A percentile compares a stretch with the other conserved stretches of the same genome.
phyloP scores from a whole-genome alignment of 2,113 vertebrate genomes.

The Malaclemys terrapin region DNA sequence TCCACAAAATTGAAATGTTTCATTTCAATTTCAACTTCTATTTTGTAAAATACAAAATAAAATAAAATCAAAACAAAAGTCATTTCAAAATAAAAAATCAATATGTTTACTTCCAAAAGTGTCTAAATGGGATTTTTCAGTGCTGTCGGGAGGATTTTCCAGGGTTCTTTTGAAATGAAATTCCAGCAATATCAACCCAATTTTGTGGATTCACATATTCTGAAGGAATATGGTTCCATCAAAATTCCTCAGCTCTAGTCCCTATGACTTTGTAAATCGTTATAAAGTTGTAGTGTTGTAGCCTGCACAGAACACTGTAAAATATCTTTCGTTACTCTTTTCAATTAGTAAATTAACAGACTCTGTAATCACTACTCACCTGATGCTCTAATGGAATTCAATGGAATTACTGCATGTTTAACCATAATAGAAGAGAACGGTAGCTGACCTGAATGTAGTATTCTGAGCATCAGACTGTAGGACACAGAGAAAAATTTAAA shows the following conservation, averaged over 20 bases:
- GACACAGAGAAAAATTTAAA: not conserved
- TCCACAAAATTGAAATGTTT: too few species aligned
- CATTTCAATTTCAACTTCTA: not conserved
- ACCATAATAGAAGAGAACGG: not conserved
- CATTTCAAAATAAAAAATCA: not conserved
- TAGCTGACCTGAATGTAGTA: not conserved
- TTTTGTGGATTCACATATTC: too few species aligned
- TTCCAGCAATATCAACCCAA: not conserved
- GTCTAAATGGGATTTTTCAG: not conserved
- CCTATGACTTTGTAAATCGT: not conserved
- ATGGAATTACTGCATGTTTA: not conserved
- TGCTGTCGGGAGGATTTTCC: not conserved
- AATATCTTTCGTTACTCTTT: not conserved
- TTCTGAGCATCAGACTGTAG: not conserved
- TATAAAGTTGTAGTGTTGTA: not conserved
- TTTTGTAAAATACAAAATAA: not conserved
- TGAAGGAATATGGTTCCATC: too few species aligned
- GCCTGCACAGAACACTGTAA: not conserved
- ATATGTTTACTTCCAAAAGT: not conserved
- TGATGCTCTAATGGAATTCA: not conserved
- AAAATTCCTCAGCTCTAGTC: too few species aligned
- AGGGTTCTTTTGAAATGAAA: not conserved
- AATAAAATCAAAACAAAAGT: not conserved
- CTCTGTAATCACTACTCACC: not conserved
- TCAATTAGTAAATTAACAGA: not conserved